Evolutionary conservation across 2,888 invertebrate species (phyloP).

Genomic region (Cyclophora albipunctata): DNA sequence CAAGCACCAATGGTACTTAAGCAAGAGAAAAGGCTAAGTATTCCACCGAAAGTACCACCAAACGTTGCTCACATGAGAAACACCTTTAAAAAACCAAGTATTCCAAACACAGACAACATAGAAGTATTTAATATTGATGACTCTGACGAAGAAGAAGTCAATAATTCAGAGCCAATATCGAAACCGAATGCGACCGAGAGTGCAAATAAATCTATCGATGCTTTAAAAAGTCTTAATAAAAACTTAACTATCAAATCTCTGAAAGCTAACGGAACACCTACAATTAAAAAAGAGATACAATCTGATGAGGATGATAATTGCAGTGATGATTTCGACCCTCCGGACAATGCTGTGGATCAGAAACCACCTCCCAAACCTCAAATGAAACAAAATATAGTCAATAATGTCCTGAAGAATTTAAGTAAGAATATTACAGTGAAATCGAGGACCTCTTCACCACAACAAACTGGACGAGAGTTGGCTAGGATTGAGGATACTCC

Average conservation of each 20-base stretch:
- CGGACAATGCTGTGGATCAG: slow-evolving; percentile 8
- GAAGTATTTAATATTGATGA: slow-evolving; percentile 65
- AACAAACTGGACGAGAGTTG: neutral
- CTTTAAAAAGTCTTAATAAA: slow-evolving; percentile 42
- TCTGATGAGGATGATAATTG: slow-evolving; percentile 20
- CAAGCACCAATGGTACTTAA: too few relatives aligned
- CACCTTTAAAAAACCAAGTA: slow-evolving; percentile 17
- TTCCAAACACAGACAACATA: slow-evolving; percentile 30
- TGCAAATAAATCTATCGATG: slow-evolving; percentile 20
- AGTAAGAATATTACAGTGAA: slow-evolving; percentile 55
- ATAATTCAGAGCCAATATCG: slow-evolving; percentile 12
- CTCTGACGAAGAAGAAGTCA: slow-evolving; percentile 54
- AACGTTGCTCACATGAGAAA: slow-evolving; percentile 19
- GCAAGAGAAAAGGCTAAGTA: too few relatives aligned
- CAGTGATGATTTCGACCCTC: slow-evolving; percentile 14
- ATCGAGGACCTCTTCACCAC: slow-evolving; percentile 40
- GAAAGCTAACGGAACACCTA: slow-evolving; percentile 13
- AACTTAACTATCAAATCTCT: slow-evolving; percentile 44
- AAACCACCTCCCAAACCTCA: slow-evolving; percentile 4
- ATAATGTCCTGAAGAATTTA: slow-evolving; percentile 48
- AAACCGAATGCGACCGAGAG: slow-evolving; percentile 11
- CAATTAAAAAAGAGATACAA: slow-evolving; percentile 13
- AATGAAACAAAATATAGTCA: slow-evolving; percentile 26
- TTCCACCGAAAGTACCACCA: slow-evolving; percentile 17
- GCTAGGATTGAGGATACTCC: too few relatives aligned